A percentile compares a stretch with the other conserved stretches of the same genome.
phyloP scores from a whole-genome alignment of 2,113 vertebrate species.

The Calidris pygmaea region DNA sequence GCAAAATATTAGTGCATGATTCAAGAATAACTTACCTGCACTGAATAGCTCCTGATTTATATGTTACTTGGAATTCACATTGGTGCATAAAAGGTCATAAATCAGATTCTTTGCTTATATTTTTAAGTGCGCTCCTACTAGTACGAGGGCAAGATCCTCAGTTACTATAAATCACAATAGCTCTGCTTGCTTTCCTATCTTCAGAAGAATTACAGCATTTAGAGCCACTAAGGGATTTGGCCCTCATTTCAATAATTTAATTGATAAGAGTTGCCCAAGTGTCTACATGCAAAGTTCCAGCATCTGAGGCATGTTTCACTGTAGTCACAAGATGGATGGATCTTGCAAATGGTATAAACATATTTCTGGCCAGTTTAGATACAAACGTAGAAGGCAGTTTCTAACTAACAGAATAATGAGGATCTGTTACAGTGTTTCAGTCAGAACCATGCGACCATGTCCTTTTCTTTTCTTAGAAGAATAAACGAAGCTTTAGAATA shows the following conservation, averaged over 20 bases:
- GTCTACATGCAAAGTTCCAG: not conserved
- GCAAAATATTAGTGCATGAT: not conserved
- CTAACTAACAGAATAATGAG: not conserved
- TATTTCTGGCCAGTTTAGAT: not conserved
- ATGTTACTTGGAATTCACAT: not conserved
- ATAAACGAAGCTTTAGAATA: not conserved
- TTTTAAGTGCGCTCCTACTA: not conserved
- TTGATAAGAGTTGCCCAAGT: not conserved
- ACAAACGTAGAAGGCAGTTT: not conserved
- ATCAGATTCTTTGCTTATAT: conserved; percentile 9
- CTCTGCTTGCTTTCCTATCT: conserved; percentile 13
- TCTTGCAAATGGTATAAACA: not conserved
- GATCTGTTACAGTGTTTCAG: not conserved
- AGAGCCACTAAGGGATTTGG: not conserved
- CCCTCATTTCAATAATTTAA: conserved; percentile 26
- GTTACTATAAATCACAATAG: conserved; percentile 29
- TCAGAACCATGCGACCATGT: not conserved
- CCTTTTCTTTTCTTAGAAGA: not conserved
- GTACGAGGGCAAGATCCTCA: not conserved
- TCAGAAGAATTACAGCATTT: not conserved
- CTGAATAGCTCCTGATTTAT: conserved; percentile 20
- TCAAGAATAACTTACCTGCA: not conserved
- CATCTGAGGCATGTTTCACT: not conserved
- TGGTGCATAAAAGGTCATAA: not conserved
- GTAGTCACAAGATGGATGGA: not conserved